Percentiles rank a stretch among this genome's conserved stretches.
phyloP scores from a whole-genome alignment of 2,888 invertebrate species.

The Nowickia ferox region DNA sequence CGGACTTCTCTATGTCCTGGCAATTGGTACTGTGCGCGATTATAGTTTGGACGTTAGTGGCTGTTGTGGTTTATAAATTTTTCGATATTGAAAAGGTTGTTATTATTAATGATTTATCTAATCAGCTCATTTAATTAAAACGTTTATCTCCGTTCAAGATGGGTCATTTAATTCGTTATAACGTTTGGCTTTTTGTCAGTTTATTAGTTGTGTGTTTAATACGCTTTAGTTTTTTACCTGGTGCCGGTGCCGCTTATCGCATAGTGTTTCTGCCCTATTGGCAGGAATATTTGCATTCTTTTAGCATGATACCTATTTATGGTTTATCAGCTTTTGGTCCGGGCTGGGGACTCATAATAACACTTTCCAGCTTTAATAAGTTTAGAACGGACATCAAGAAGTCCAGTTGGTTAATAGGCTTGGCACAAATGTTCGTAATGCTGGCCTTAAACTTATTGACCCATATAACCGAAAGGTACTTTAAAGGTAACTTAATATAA shows the following conservation, averaged over 20 bases:
- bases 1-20: slow-evolving; percentile 76
- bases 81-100: slow-evolving; percentile 75
- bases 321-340: slow-evolving; percentile 91
- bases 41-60: slow-evolving; percentile 76
- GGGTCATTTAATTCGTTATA: slow-evolving; percentile 76
- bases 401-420: slow-evolving; percentile 78
- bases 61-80: slow-evolving; percentile 74
- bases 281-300: slow-evolving; percentile 21
- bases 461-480: slow-evolving; percentile 88
- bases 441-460: slow-evolving; percentile 85
- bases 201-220: slow-evolving; percentile 75
- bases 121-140: neutral
- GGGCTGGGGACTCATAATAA: slow-evolving; percentile 92
- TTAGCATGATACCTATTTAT: slow-evolving; percentile 71
- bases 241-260: slow-evolving; percentile 72
- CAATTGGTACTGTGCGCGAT: slow-evolving; percentile 73
- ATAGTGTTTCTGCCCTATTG: slow-evolving; percentile 65
- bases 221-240: slow-evolving; percentile 78
- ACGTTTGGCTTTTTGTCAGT: slow-evolving; percentile 72
- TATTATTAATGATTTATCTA: neutral
- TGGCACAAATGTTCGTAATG: slow-evolving; percentile 76
- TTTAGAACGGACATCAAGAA: slow-evolving; percentile 88
- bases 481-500: slow-evolving; percentile 45
- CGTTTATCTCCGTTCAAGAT: slow-evolving; percentile 74
- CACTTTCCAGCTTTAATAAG: slow-evolving; percentile 92